Percentiles rank a stretch among this genome's conserved stretches.
These are phyloP conservation scores for Psittacus erithacus DNA, from an alignment of 2,113 vertebrate species.

Conservation along the genomic window DNA sequence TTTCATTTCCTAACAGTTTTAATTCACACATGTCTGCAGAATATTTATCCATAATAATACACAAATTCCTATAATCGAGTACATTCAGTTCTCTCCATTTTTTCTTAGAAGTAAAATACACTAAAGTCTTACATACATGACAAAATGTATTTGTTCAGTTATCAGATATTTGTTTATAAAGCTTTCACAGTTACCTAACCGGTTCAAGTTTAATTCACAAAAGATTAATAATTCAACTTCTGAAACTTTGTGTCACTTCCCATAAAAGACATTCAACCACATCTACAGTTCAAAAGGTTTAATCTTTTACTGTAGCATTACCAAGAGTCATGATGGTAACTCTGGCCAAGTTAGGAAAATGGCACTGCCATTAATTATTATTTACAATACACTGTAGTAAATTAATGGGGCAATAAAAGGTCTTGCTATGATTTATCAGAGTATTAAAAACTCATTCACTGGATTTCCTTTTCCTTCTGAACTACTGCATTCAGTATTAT, in stretches of 20 bases:
- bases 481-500: background rate
- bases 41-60: background rate
- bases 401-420: constrained; percentile 40
- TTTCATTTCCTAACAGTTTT: background rate
- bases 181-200: background rate
- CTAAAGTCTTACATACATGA: background rate
- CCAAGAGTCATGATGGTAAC: background rate
- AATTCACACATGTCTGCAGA: background rate
- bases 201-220: background rate
- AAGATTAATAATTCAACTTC: background rate
- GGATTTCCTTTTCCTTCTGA: background rate
- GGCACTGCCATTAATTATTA: constrained; percentile 14
- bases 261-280: background rate
- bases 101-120: background rate
- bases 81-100: background rate
- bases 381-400: background rate
- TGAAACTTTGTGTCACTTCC: background rate
- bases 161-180: background rate
- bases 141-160: background rate
- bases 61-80: background rate
- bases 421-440: constrained; percentile 25
- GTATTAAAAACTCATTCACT: constrained; percentile 18
- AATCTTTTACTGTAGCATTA: constrained; percentile 2
- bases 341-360: background rate
- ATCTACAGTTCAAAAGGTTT: background rate